Base-by-base conservation (phyloP, 2,113 vertebrate genomes). In the Corapipo altera region DNA sequence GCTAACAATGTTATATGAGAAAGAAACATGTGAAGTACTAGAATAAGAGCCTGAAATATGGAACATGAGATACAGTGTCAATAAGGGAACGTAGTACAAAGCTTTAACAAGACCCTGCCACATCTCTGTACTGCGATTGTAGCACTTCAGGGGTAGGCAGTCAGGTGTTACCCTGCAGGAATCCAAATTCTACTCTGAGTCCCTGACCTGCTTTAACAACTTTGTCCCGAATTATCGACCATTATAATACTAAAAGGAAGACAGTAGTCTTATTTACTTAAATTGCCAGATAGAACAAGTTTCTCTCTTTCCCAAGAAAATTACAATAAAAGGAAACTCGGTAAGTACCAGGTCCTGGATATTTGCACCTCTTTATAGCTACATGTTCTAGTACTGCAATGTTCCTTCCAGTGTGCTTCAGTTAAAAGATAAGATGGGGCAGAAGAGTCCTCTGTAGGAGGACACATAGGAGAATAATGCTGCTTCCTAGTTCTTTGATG, bases 101-200 rank as follows among this genome's bases (percentile, higher is more conserved):
- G 35, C 73, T 28, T 33, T 24, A 49, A 13, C 10, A 39, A 10
- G 39, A 80, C 35, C 43, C 79, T 64, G 73, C 28, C 27, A 2
- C 41, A 27, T 26, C 30, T 37, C 61, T 37, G 28, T 74, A 46
- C 71, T 67, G 72, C 4, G 1, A 17, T 2, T 0, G 0, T 5
- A 57, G 78, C n/a, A 15, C 61, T 85, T 78, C 70, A 69, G 41
- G 66, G 43, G 23, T 7, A 37, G n/a, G 37, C n/a, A 86, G 46
- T 21, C 27, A 58, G 30, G 16, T 20, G 37, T 15, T 21, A 57
- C 17, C 22, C 74, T 76, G 44, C 27, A 80, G 66, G 44, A 92
- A 52, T 0, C 1, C 0, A 12, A 92, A 37, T 61, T 71, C 28
- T 76, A 2, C 33, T 85, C 78, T 51, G 13, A 70, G 52, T 72